phyloP scores from a whole-genome alignment of 2,888 invertebrate genomes.

The Emmelina monodactyla region DNA sequence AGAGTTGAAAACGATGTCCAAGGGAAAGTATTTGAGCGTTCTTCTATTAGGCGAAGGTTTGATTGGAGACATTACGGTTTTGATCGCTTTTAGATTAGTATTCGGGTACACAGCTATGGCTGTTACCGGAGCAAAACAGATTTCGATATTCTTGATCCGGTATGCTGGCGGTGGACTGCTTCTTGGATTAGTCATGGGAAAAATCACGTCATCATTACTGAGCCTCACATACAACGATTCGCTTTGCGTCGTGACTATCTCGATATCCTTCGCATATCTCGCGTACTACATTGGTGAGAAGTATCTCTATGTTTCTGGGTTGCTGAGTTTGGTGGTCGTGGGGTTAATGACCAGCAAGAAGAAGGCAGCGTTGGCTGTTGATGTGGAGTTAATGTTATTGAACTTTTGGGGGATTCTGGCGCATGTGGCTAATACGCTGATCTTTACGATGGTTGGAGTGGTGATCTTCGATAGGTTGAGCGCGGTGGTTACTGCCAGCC shows the following conservation, averaged over 20 bases:
- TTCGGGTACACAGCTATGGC: constrained; percentile 41
- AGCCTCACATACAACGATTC: constrained; percentile 45
- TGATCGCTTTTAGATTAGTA: constrained; percentile 46
- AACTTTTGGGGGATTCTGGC: constrained; percentile 42
- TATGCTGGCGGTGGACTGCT: constrained; percentile 44
- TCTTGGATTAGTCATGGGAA: constrained; percentile 43
- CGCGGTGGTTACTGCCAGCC: no score
- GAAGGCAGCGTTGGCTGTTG: constrained; percentile 42
- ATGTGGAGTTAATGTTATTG: constrained; percentile 40
- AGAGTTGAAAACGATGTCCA: constrained; percentile 36
- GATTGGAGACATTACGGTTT: constrained; percentile 45
- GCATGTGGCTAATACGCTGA: constrained; percentile 56
- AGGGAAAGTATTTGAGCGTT: constrained; percentile 48
- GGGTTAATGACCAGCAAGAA: constrained; percentile 42
- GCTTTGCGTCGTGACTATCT: constrained; percentile 40
- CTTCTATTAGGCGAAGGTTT: constrained; percentile 45
- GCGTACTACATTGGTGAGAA: constrained; percentile 53
- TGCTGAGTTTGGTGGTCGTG: constrained; percentile 39
- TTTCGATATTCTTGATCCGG: constrained; percentile 35
- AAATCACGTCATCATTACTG: constrained; percentile 32
- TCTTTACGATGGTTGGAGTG: constrained; percentile 69
- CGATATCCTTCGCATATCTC: constrained; percentile 39
- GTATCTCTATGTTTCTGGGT: constrained; percentile 47
- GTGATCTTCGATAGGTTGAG: constrained; percentile 63
- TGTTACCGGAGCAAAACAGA: constrained; percentile 30